These are phyloP conservation scores for Zosterops japonicus DNA, from an alignment of 2,113 vertebrate species.

Conservation along the genomic window DNA sequence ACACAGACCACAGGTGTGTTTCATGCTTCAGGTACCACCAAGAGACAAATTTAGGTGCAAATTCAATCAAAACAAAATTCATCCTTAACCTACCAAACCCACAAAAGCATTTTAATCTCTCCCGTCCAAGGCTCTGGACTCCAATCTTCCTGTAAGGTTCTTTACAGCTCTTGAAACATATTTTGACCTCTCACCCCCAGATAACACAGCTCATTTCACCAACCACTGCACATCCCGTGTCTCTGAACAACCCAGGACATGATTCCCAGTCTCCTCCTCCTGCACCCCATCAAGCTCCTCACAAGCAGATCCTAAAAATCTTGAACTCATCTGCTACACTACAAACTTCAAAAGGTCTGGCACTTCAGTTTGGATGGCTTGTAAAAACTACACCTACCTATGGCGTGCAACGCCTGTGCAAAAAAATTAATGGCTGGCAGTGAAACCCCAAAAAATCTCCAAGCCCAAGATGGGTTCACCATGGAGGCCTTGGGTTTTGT, in stretches of 20 bases:
- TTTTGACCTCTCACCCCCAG: not conserved
- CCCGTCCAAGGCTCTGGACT: not conserved
- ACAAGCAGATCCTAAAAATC: not conserved
- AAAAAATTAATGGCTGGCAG: not conserved
- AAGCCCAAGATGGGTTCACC: not conserved
- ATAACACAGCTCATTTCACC: not conserved
- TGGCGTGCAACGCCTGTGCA: not conserved
- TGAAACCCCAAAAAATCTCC: not conserved
- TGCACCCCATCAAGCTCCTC: not conserved
- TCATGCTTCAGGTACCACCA: not conserved
- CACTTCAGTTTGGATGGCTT: not conserved
- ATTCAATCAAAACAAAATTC: not conserved
- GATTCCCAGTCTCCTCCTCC: not conserved
- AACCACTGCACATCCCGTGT: fast-evolving
- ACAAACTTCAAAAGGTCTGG: not conserved
- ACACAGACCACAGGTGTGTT: not conserved
- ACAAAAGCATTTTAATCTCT: not conserved
- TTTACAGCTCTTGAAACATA: not conserved
- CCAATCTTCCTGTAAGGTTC: not conserved
- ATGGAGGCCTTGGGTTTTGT: not conserved
- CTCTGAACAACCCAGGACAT: not conserved
- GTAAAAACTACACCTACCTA: not conserved
- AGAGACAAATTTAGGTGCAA: not conserved
- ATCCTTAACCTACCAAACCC: not conserved
- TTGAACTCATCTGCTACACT: not conserved